Base-by-base conservation (phyloP, 2,888 invertebrate genomes). In the Archips xylosteana region DNA sequence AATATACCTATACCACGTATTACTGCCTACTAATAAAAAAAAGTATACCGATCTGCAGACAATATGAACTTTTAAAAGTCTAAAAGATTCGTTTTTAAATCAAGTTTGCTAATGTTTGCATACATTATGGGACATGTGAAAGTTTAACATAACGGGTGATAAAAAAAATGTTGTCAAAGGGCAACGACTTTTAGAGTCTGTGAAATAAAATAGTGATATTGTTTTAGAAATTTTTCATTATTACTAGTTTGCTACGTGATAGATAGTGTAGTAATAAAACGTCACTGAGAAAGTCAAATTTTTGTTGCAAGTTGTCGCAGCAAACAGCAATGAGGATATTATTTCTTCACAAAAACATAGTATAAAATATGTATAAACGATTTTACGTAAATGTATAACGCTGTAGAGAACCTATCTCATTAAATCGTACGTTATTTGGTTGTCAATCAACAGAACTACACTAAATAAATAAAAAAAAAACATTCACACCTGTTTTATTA, bases 61-160 rank as follows among this genome's bases (percentile, higher is more conserved):
- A 69, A 69, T 51, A 62, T 62, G 49, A 69, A 62, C 62, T 69
- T 23, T 42, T n/a, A 39, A 63, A 67, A 69, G 69, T 69, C 39
- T 32, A 12, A 51, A 12, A 45, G 32, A 67, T 42, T 66, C 10
- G 0, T n/a, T 66, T 36, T 66, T 49, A 47, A 32, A 73, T 49
- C 68, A 68, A 68, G 68, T 73, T 72, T 39, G 39, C 62, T 72
- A 63, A 68, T 72, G 42, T 57, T 68, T 51, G 69, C 69, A 73
- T 73, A 73, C 13, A 64, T 64, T 59, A 69, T 51, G 32, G 39
- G 15, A 49, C 34, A 34, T 45, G 67, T 68, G 72, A 73, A 73
- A 73, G 73, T 69, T 68, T 34, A 60, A 60, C 15, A 32, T 73
- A 69, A 69, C 69, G 69, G 73, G 51, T 60, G 36, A 61, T 61